Percentiles rank a stretch among this genome's conserved stretches.
These are phyloP conservation scores for Yponomeuta sedellus DNA, from an alignment of 2,888 invertebrate species.

Conservation along the genomic window DNA sequence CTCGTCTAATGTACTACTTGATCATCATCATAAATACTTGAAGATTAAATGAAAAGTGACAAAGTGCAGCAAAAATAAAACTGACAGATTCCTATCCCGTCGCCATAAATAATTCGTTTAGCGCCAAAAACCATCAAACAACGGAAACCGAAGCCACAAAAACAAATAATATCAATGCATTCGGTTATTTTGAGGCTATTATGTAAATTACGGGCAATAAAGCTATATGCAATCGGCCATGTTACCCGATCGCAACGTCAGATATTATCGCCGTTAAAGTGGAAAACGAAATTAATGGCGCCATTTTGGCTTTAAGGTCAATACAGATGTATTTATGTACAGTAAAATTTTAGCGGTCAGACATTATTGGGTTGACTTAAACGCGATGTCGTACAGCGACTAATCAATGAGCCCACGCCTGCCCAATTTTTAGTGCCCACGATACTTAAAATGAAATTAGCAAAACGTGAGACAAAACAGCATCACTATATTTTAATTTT, in stretches of 20 bases:
- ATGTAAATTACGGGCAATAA: conserved; percentile 55
- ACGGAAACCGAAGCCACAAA: background rate
- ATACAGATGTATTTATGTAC: background rate
- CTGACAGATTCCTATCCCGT: background rate
- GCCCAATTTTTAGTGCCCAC: no score
- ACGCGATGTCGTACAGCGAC: no score
- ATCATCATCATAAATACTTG: no score
- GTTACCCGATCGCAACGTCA: conserved; percentile 43
- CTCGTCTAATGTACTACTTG: no score
- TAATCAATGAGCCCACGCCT: no score
- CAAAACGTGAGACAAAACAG: no score
- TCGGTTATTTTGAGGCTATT: conserved; percentile 34
- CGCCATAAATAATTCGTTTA: background rate
- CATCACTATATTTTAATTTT: no score
- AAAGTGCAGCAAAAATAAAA: background rate
- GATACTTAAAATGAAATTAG: no score
- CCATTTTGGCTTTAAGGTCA: conserved; percentile 26
- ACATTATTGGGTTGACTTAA: no score
- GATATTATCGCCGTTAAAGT: conserved; percentile 51
- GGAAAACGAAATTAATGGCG: conserved; percentile 58
- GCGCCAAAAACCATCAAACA: background rate
- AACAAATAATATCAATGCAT: background rate
- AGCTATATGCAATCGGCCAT: conserved; percentile 48
- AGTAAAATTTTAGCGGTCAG: no score
- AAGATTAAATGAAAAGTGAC: background rate